Base-by-base conservation (phyloP, 2,113 vertebrate genomes). In the Leptodactylus fuscus region DNA sequence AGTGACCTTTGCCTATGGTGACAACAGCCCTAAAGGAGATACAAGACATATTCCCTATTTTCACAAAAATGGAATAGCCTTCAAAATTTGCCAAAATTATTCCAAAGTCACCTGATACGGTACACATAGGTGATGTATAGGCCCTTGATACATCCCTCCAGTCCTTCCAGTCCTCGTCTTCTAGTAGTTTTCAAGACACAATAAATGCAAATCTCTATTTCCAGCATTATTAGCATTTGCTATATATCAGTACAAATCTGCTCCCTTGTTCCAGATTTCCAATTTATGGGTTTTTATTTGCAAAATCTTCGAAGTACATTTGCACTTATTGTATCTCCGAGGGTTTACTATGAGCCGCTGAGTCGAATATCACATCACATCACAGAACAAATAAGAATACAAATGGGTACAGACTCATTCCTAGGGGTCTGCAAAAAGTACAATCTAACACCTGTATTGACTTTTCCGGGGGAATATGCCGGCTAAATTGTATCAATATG, bases 361-460 rank as follows among this genome's bases (percentile, higher is more conserved):
- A 44, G n/a, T 27, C 12, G 16, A 80, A 44, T 44, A 16, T 10
- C 22, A 78, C 34, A 34, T 15, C 3, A 58, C 32, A 58, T 79
- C 76, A 79, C 24, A 58, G 5, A 79, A 60, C 53, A 38, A 80
- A 60, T 62, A 27, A 41, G 34, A 38, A 24, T 41, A 38, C 16
- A 24, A 60, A 58, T 58, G 34, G 34, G 20, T n/a, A 79, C 13
- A 13, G 49, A 34, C 53, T 8, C 18, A 62, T 69, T 69, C 34
- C 27, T 20, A 6, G 53, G 34, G 51, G 36, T 74, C 70, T 62
- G 18, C 9, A 18, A 15, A 83, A 32, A 76, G 71, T 15, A 34
- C 81, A 75, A 58, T 46, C 53, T 46, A 48, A 76, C 36, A 83
- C 71, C 71, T 76, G 55, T 76, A 76, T 48, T n/a, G 38, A 53